Conservation (phyloP, 2,113 vertebrate species). For the Saccopteryx bilineata region DNA sequence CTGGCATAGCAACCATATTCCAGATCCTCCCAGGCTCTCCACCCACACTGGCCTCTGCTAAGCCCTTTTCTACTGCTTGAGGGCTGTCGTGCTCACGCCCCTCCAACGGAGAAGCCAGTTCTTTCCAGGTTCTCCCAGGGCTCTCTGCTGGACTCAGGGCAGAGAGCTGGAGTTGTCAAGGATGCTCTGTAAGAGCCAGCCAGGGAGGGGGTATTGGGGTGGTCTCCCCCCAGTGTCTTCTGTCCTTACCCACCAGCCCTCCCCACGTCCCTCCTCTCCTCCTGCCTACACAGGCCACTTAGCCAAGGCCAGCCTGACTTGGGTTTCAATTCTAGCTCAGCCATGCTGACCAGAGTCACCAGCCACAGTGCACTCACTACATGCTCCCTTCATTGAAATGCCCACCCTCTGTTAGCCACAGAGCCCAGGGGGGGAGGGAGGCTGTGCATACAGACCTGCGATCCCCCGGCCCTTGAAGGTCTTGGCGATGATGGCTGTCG, state of each 20-base stretch:
- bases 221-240: neutral
- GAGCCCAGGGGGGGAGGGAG: accelerated
- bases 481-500: constrained; percentile 96
- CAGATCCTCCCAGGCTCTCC: neutral
- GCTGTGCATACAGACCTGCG: constrained; percentile 89
- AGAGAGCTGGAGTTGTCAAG: neutral
- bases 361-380: neutral
- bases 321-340: neutral
- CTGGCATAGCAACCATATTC: neutral
- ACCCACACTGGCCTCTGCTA: neutral
- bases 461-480: constrained; percentile 98
- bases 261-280: neutral
- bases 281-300: neutral
- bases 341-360: neutral
- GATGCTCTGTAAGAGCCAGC: no score
- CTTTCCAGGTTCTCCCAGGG: neutral
- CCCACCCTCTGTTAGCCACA: no score
- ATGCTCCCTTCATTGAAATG: accelerated
- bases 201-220: no score
- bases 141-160: neutral
- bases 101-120: neutral
- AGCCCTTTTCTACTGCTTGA: neutral
- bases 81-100: no score
- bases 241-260: neutral
- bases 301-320: neutral